phyloP scores from a whole-genome alignment of 2,888 invertebrate species.

The Eremobia ochroleuca region DNA sequence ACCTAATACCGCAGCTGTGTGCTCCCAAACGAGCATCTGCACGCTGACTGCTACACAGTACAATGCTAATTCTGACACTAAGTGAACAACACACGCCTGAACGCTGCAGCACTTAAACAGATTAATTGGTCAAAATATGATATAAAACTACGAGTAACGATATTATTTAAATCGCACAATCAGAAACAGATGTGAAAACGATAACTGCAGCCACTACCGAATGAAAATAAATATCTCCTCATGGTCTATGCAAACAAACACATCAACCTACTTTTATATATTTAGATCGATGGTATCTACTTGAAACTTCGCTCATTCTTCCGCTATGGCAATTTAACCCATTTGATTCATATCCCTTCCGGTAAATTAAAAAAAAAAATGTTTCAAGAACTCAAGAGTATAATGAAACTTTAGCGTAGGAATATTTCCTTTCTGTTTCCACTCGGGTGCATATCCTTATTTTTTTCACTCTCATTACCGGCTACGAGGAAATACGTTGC shows the following conservation, averaged over 20 bases:
- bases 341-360: slow-evolving; percentile 57
- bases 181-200: slow-evolving; percentile 74
- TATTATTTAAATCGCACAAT: slow-evolving; percentile 68
- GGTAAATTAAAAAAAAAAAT: slow-evolving; percentile 50
- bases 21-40: slow-evolving; percentile 68
- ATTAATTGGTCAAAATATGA: slow-evolving; percentile 64
- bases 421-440: slow-evolving; percentile 54
- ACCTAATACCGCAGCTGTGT: slow-evolving; percentile 79
- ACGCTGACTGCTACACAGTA: slow-evolving; percentile 44
- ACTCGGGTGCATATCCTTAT: slow-evolving; percentile 55
- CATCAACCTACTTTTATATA: slow-evolving; percentile 83
- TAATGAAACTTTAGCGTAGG: slow-evolving; percentile 53
- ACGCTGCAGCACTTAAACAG: slow-evolving; percentile 29
- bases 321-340: slow-evolving; percentile 61
- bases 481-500: slow-evolving; percentile 69
- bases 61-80: slow-evolving; percentile 47
- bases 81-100: slow-evolving; percentile 39
- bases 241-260: slow-evolving; percentile 81
- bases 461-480: slow-evolving; percentile 69
- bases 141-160: slow-evolving; percentile 65
- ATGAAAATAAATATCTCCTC: slow-evolving; percentile 86
- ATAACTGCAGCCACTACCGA: slow-evolving; percentile 75
- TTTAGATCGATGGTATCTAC: slow-evolving; percentile 74
- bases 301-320: slow-evolving; percentile 75
- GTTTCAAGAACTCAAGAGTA: slow-evolving; percentile 50